Evolutionary conservation across 2,797 vertebrate genomes (phyloP).

Genomic region (Rhinogobio ventralis): DNA sequence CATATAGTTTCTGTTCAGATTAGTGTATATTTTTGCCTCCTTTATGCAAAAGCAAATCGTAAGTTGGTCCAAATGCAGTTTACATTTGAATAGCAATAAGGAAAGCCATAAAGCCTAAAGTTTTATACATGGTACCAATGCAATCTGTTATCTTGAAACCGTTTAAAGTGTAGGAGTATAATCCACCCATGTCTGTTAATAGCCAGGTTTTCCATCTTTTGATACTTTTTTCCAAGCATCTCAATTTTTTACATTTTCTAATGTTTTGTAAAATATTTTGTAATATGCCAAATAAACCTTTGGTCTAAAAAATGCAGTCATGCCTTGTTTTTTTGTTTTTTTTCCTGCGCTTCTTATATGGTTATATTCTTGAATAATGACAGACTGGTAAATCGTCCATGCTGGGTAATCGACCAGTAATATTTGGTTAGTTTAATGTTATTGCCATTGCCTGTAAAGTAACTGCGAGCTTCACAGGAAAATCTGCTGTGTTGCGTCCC

Average conservation of each 20-base stretch:
- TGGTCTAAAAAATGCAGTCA: conserved; percentile 26
- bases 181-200: not conserved
- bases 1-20: not conserved
- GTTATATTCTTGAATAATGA: not conserved
- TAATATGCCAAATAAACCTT: conserved; percentile 51
- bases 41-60: conserved; percentile 27
- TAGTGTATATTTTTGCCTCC: not conserved
- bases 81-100: conserved; percentile 31
- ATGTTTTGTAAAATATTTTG: conserved; percentile 57
- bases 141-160: not conserved
- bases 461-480: not conserved
- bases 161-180: not conserved
- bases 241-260: conserved; percentile 30
- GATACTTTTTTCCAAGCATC: conserved; percentile 19
- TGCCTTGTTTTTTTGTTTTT: not conserved
- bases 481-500: not conserved
- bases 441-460: not conserved
- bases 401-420: not conserved
- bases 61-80: conserved; percentile 31
- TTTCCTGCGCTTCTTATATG: not conserved
- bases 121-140: conserved; percentile 23
- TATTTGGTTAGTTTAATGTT: not conserved
- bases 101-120: conserved; percentile 25
- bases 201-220: conserved; percentile 42
- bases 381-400: not conserved